Conservation (phyloP, 2,888 invertebrate species). For the Gastrophysa polygoni region DNA sequence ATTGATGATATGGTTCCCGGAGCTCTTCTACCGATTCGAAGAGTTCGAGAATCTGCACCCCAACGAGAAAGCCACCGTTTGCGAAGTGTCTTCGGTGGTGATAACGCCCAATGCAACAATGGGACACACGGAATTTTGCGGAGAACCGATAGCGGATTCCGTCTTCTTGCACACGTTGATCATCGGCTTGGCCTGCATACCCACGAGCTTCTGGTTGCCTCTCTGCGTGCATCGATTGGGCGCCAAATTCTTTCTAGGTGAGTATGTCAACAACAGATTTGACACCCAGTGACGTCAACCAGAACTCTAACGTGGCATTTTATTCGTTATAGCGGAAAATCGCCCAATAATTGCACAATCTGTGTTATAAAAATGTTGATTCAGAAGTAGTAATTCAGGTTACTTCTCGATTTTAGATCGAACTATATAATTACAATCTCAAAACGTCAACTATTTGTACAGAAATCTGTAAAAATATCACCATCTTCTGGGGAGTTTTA, state of each 20-base stretch:
- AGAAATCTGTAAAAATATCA: too few relatives aligned
- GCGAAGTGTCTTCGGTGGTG: constrained; percentile 75
- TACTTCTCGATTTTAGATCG: too few relatives aligned
- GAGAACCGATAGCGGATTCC: constrained; percentile 67
- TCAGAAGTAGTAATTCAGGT: too few relatives aligned
- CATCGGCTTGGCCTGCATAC: constrained; percentile 80
- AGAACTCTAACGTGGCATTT: too few relatives aligned
- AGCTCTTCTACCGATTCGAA: constrained; percentile 83
- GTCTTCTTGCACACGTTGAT: constrained; percentile 80
- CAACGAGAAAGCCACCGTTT: constrained; percentile 73
- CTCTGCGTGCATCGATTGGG: constrained; percentile 80
- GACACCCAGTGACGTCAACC: too few relatives aligned
- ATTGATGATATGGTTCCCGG: constrained; percentile 91
- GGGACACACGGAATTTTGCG: constrained; percentile 64
- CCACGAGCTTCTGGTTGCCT: constrained; percentile 79
- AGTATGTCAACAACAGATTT: too few relatives aligned
- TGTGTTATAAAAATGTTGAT: too few relatives aligned
- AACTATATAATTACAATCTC: too few relatives aligned
- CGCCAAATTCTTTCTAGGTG: constrained; percentile 81
- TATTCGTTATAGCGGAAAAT: too few relatives aligned
- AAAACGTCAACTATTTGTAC: too few relatives aligned
- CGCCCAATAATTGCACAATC: too few relatives aligned
- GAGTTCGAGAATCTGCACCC: constrained; percentile 73
- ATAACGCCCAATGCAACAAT: constrained; percentile 54
- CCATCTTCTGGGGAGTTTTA: too few relatives aligned